Evolutionary conservation across 2,113 vertebrate species (phyloP).

Genomic region (Hippocampus zosterae): DNA sequence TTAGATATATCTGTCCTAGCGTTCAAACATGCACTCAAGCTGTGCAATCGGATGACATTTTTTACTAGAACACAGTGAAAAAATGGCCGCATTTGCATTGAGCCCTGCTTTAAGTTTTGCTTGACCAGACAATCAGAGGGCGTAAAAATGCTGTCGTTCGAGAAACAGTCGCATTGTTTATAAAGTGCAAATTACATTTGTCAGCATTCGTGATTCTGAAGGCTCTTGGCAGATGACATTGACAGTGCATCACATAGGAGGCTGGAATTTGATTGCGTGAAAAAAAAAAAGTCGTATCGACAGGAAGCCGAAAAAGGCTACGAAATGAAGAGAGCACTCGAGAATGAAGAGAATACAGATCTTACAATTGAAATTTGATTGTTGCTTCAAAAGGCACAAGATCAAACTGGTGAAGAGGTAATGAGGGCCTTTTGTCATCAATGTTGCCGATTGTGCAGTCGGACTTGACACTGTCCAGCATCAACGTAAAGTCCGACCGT

Average conservation of each 20-base stretch:
- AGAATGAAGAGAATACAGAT: neutral
- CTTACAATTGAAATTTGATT: too few species aligned
- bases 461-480: neutral
- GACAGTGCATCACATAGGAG: neutral
- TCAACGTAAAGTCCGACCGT: neutral
- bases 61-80: too few species aligned
- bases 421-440: neutral
- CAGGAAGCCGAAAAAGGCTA: too few species aligned
- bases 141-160: neutral
- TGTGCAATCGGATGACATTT: too few species aligned
- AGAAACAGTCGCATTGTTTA: neutral
- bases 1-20: too few species aligned
- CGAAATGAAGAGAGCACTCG: too few species aligned
- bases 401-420: neutral
- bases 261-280: neutral
- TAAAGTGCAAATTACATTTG: neutral
- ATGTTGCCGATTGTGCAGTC: neutral
- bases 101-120: neutral
- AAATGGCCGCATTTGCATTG: too few species aligned
- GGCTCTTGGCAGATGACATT: neutral
- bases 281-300: too few species aligned
- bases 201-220: neutral
- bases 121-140: neutral
- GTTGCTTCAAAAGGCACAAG: neutral
- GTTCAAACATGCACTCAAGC: too few species aligned